A percentile compares a stretch with the other conserved stretches of the same genome.
Conservation (phyloP, 2,888 invertebrate species). For the Empis livida region DNA sequence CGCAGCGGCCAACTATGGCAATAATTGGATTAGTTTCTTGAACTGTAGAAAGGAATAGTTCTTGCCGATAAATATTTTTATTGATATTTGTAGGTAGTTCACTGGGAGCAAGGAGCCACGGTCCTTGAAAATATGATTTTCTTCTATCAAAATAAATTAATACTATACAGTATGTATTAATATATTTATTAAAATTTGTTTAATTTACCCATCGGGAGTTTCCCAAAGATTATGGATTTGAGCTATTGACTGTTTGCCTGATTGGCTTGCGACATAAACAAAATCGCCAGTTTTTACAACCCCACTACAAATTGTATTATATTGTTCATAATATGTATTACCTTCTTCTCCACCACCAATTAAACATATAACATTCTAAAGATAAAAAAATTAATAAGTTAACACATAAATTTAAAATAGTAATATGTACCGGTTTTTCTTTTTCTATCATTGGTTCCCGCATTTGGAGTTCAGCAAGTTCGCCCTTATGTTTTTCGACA, state of each 20-base stretch:
- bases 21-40: slow-evolving; percentile 86
- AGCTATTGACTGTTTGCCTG: slow-evolving; percentile 80
- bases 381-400: slow-evolving; percentile 10
- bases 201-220: slow-evolving; percentile 60
- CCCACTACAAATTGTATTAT: slow-evolving; percentile 70
- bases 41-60: slow-evolving; percentile 79
- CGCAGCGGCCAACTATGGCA: slow-evolving; percentile 82
- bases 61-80: slow-evolving; percentile 82
- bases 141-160: slow-evolving; percentile 46
- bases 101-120: slow-evolving; percentile 79
- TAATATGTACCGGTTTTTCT: slow-evolving; percentile 58
- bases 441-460: slow-evolving; percentile 73
- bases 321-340: slow-evolving; percentile 85
- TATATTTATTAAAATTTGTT: not conserved
- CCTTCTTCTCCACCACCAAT: slow-evolving; percentile 59
- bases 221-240: slow-evolving; percentile 94
- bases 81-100: slow-evolving; percentile 73
- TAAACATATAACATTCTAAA: slow-evolving; percentile 66
- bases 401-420: not conserved
- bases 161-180: slow-evolving; percentile 1
- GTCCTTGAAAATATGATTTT: slow-evolving; percentile 85
- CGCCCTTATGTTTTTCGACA: slow-evolving; percentile 80
- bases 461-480: slow-evolving; percentile 70
- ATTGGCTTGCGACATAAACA: slow-evolving; percentile 86
- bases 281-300: slow-evolving; percentile 84